Evolutionary conservation across 1,140 invertebrate species (phyloP).

Genomic region (Plectrocnemia conspersa): DNA sequence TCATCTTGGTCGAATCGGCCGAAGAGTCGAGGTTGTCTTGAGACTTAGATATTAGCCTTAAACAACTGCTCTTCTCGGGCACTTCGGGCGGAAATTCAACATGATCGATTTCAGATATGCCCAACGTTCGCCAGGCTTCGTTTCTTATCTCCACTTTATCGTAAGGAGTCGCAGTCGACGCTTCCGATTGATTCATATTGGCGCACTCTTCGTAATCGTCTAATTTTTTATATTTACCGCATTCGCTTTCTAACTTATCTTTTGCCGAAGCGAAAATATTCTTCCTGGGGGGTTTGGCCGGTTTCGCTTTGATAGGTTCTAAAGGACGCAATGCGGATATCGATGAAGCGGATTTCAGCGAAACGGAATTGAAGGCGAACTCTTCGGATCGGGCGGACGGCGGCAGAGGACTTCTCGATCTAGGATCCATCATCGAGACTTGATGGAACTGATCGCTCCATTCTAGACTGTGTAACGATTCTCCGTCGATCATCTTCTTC

Average conservation of each 20-base stretch:
- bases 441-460: conserved; percentile 71
- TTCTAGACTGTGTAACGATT: conserved; percentile 60
- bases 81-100: conserved; percentile 49
- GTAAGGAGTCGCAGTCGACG: conserved; percentile 51
- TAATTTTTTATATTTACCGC: conserved; percentile 45
- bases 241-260: conserved; percentile 39
- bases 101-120: conserved; percentile 65
- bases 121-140: conserved; percentile 73
- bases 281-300: conserved; percentile 63
- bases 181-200: conserved; percentile 40
- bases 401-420: conserved; percentile 70
- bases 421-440: conserved; percentile 66
- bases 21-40: conserved; percentile 49
- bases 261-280: conserved; percentile 43
- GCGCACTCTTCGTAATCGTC: conserved; percentile 51
- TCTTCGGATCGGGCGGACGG: conserved; percentile 56
- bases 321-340: conserved; percentile 43
- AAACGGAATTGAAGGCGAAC: conserved; percentile 46
- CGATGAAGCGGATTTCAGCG: conserved; percentile 46
- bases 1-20: conserved; percentile 47
- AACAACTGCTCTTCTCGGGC: conserved; percentile 43
- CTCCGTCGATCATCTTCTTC: conserved; percentile 70
- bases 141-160: conserved; percentile 65
- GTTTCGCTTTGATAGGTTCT: conserved; percentile 57
- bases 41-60: conserved; percentile 49